Percentiles rank a stretch among this genome's conserved stretches.
Conservation (phyloP, 2,113 vertebrate genomes). For the Telmatochromis sp. region DNA sequence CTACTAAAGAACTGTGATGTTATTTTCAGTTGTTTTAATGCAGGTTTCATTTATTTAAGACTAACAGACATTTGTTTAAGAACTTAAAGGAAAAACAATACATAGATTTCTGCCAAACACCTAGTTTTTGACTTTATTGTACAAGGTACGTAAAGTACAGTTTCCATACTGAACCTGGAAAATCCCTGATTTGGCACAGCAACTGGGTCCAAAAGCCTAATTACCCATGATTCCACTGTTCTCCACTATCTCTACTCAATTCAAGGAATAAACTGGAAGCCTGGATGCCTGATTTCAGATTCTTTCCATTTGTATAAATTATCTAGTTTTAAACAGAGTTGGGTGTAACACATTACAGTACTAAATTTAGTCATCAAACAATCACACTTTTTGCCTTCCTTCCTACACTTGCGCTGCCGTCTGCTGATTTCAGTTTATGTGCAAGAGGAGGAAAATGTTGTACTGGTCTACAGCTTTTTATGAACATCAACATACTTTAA, state of each 20-base stretch:
- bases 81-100: background rate
- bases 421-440: background rate
- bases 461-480: background rate
- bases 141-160: background rate
- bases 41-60: background rate
- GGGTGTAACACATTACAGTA: accelerated
- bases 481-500: background rate
- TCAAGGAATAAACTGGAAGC: background rate
- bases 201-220: background rate
- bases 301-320: background rate
- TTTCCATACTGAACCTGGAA: background rate
- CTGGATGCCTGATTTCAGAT: background rate
- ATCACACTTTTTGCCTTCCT: background rate
- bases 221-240: background rate
- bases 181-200: background rate
- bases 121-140: background rate
- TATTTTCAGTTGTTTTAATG: background rate
- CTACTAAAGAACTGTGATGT: background rate
- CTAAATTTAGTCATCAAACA: accelerated
- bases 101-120: background rate
- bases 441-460: background rate
- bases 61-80: background rate
- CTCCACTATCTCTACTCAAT: background rate
- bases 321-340: background rate
- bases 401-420: background rate